Conservation (phyloP, 2,797 vertebrate species). For the Adelosebastes latens region DNA sequence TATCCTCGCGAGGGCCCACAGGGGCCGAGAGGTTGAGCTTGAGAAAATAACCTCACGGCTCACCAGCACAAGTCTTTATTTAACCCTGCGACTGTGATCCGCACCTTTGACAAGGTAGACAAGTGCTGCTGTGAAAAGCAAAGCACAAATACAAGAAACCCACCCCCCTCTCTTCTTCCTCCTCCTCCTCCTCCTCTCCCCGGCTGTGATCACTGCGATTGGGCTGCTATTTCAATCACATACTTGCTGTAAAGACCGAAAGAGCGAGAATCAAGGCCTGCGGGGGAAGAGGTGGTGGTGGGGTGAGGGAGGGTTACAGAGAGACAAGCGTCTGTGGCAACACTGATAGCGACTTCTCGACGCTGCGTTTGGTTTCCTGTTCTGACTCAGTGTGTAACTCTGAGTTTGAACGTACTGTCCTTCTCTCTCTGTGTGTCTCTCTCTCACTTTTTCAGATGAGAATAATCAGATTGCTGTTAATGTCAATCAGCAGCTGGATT, state of each 20-base stretch:
- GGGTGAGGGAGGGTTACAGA: slow-evolving; percentile 16
- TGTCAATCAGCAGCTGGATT: not conserved
- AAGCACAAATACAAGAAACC: not conserved
- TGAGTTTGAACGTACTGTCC: slow-evolving; percentile 1
- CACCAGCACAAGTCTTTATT: slow-evolving; percentile 36
- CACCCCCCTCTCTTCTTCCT: not conserved
- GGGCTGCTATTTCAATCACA: slow-evolving; percentile 82
- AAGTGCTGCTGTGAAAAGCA: slow-evolving; percentile 24
- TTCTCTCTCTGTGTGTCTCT: not conserved
- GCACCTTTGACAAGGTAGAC: slow-evolving; percentile 35
- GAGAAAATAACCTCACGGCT: slow-evolving; percentile 58
- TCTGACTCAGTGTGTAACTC: slow-evolving; percentile 65
- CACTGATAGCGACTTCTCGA: slow-evolving; percentile 82
- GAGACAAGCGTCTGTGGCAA: slow-evolving; percentile 82
- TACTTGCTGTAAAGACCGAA: slow-evolving; percentile 68
- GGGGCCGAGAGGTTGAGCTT: slow-evolving; percentile 11
- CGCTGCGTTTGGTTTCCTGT: slow-evolving; percentile 90
- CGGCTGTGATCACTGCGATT: slow-evolving; percentile 38
- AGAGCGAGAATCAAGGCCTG: slow-evolving; percentile 72
- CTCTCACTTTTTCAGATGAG: not conserved
- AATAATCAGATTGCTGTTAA: not conserved
- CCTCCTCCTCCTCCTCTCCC: not conserved
- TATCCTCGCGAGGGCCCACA: not conserved
- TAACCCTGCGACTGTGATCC: slow-evolving; percentile 36
- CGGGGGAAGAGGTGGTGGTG: not conserved